phyloP scores from a whole-genome alignment of 2,797 vertebrate genomes.

The Tachyglossus aculeatus region DNA sequence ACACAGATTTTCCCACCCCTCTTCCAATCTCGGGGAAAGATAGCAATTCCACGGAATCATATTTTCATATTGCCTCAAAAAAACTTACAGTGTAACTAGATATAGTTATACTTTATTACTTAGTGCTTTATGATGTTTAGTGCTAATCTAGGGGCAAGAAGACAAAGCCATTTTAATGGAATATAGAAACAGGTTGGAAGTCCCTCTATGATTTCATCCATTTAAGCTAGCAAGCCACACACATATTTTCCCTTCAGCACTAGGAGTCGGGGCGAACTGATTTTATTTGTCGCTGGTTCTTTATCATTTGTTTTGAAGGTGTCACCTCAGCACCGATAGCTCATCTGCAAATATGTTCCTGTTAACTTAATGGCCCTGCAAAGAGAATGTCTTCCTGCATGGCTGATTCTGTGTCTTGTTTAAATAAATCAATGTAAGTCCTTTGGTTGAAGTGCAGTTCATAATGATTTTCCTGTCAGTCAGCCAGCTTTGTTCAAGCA shows the following conservation, averaged over 20 bases:
- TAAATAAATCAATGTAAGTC: not conserved
- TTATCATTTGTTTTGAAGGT: constrained; percentile 8
- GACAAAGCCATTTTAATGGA: too few species aligned
- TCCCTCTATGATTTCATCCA: constrained; percentile 10
- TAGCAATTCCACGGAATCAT: too few species aligned
- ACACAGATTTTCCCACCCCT: too few species aligned
- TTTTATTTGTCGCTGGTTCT: not conserved
- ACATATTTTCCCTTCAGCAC: not conserved
- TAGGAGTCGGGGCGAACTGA: constrained; percentile 1
- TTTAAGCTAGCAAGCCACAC: not conserved
- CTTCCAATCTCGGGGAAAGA: too few species aligned
- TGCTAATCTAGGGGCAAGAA: too few species aligned
- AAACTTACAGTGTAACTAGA: too few species aligned
- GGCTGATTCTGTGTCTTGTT: not conserved
- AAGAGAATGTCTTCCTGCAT: not conserved
- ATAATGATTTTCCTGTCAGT: constrained; percentile 7
- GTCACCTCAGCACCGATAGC: not conserved
- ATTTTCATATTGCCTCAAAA: too few species aligned
- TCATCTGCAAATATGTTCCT: not conserved
- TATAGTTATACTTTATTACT: too few species aligned
- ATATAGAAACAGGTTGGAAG: not conserved
- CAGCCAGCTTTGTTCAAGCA: not conserved
- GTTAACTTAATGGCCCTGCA: not conserved
- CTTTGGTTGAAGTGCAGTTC: not conserved
- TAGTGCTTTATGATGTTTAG: too few species aligned